Percentiles rank a stretch among this genome's conserved stretches.
Conservation (phyloP, 2,888 invertebrate species). For the Nebria salina region DNA sequence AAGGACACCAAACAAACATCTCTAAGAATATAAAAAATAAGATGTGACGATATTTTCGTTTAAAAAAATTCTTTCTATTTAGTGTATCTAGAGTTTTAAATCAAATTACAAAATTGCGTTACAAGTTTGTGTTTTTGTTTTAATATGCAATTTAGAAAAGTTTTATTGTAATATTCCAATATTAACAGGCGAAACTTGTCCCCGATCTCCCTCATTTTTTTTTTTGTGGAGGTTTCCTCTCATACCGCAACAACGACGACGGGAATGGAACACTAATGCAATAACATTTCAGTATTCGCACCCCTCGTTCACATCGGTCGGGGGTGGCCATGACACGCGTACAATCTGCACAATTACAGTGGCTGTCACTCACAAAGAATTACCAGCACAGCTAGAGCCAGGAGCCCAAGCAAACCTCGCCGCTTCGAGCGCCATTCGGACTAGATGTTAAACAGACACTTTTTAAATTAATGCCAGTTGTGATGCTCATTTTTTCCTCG, state of each 20-base stretch:
- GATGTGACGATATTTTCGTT: too few species aligned
- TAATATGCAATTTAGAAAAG: too few species aligned
- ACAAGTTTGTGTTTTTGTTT: too few species aligned
- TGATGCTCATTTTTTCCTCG: not conserved
- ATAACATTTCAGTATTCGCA: slow-evolving; percentile 11
- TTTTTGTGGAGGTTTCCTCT: not conserved
- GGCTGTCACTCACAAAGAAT: slow-evolving; percentile 42
- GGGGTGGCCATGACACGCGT: slow-evolving; percentile 31
- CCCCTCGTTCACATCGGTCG: not conserved
- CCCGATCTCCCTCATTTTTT: not conserved
- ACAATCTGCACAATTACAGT: slow-evolving; percentile 43
- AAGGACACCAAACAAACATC: too few species aligned
- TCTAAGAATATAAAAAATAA: too few species aligned
- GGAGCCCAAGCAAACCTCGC: not conserved
- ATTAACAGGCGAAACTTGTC: not conserved
- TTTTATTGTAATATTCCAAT: too few species aligned
- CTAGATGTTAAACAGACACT: slow-evolving; percentile 36
- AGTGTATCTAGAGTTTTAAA: too few species aligned
- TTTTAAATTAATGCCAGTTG: slow-evolving; percentile 31
- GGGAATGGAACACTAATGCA: slow-evolving; percentile 5
- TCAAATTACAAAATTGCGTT: too few species aligned
- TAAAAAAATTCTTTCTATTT: too few species aligned
- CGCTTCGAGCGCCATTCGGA: not conserved
- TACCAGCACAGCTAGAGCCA: slow-evolving; percentile 15
- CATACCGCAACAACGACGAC: not conserved